phyloP scores from a whole-genome alignment of 2,888 invertebrate species.

The Leptopterna dolabrata region DNA sequence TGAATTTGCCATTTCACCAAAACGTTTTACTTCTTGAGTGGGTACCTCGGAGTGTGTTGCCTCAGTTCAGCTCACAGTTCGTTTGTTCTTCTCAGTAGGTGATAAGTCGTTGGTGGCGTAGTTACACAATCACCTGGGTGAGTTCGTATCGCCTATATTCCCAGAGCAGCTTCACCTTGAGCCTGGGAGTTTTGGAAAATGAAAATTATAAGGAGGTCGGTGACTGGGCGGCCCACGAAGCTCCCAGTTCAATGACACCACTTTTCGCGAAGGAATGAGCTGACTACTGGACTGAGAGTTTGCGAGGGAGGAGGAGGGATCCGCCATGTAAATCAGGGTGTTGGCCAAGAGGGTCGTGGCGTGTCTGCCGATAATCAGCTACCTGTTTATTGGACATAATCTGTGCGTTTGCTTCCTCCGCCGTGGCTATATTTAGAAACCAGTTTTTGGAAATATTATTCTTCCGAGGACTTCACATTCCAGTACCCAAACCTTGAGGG shows the following conservation, averaged over 20 bases:
- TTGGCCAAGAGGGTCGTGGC: neutral
- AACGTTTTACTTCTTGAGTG: no score
- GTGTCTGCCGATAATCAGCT: slow-evolving; percentile 6
- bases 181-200: neutral
- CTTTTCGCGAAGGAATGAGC: neutral
- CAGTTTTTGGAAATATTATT: neutral
- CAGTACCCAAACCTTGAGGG: neutral
- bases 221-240: neutral
- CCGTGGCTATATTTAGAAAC: slow-evolving; percentile 1
- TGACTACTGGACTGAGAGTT: neutral
- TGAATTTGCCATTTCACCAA: no score
- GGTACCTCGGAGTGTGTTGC: no score
- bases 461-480: neutral
- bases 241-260: slow-evolving; percentile 12
- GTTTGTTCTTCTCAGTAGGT: no score
- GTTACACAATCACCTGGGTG: no score
- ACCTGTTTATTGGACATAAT: slow-evolving; percentile 13
- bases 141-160: no score
- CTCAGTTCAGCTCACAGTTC: no score
- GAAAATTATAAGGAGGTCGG: slow-evolving; percentile 5
- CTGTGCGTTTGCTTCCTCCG: neutral
- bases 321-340: neutral
- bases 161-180: neutral
- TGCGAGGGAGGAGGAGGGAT: neutral
- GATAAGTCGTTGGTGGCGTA: no score